These are phyloP conservation scores for Drepana arcuata DNA, from an alignment of 1,140 invertebrate species.

Conservation along the genomic window DNA sequence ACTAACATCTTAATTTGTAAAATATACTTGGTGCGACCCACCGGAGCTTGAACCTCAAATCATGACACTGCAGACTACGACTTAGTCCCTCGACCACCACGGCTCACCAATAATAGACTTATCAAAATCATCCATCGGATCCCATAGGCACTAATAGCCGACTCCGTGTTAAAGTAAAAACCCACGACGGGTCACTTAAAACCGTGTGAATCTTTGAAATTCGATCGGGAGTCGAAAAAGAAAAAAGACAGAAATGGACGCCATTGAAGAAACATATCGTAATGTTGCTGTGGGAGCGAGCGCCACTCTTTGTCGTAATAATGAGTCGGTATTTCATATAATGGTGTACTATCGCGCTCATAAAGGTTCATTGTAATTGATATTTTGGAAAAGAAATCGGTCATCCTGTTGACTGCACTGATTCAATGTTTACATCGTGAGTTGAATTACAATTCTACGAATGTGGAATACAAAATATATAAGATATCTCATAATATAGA, in stretches of 20 bases:
- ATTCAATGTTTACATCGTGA: not conserved
- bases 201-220: slow-evolving; percentile 43
- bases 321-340: slow-evolving; percentile 34
- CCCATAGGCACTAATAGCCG: slow-evolving; percentile 16
- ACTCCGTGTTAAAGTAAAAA: slow-evolving; percentile 18
- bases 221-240: slow-evolving; percentile 8
- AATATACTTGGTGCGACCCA: too few relatives aligned
- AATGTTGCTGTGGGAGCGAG: slow-evolving; percentile 38
- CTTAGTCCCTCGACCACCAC: not conserved
- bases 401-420: not conserved
- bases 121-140: slow-evolving; percentile 16
- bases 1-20: too few relatives aligned
- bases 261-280: slow-evolving; percentile 46
- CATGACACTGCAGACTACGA: not conserved
- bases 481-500: not conserved
- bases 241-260: slow-evolving; percentile 28
- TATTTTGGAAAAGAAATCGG: not conserved
- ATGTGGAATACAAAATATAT: not conserved
- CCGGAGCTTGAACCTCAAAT: not conserved
- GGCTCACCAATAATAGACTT: not conserved
- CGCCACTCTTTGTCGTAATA: slow-evolving; percentile 36
- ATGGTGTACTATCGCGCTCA: slow-evolving; percentile 13
- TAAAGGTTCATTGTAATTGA: not conserved
- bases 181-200: slow-evolving; percentile 29
- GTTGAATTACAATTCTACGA: not conserved